Conservation (phyloP, 1,140 invertebrate genomes). For the Paraescarpia echinospica region DNA sequence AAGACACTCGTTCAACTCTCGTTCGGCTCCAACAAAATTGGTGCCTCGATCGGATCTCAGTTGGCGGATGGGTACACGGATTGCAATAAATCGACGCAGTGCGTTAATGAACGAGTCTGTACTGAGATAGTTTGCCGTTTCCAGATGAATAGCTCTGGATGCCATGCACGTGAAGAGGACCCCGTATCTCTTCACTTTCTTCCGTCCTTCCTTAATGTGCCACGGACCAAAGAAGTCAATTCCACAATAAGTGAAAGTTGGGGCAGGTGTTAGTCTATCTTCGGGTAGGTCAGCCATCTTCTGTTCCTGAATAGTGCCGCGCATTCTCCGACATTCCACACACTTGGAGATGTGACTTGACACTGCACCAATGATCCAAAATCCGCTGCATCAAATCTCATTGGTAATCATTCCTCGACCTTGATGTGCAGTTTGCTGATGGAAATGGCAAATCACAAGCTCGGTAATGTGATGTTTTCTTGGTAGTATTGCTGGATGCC, state of each 20-base stretch:
- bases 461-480: slow-evolving; percentile 27
- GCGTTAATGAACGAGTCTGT: not conserved
- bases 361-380: slow-evolving; percentile 35
- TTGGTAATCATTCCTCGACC: slow-evolving; percentile 28
- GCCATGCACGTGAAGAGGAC: slow-evolving; percentile 31
- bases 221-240: slow-evolving; percentile 40
- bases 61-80: not conserved
- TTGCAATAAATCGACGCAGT: not conserved
- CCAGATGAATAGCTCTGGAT: slow-evolving; percentile 33
- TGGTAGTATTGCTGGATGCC: slow-evolving; percentile 36
- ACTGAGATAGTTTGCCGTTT: slow-evolving; percentile 13
- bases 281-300: no score
- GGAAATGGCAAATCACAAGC: slow-evolving; percentile 31
- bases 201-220: slow-evolving; percentile 24
- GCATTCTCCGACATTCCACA: slow-evolving; percentile 20
- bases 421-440: slow-evolving; percentile 34
- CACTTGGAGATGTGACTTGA: slow-evolving; percentile 31
- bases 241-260: slow-evolving; percentile 35
- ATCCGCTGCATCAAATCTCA: slow-evolving; percentile 30
- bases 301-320: no score
- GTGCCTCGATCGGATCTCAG: not conserved
- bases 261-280: slow-evolving; percentile 18
- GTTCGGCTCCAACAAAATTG: slow-evolving; percentile 8
- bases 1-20: not conserved
- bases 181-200: slow-evolving; percentile 29